These are phyloP conservation scores for Ptychoptera albimana DNA, from an alignment of 2,888 invertebrate genomes.

Conservation along the genomic window DNA sequence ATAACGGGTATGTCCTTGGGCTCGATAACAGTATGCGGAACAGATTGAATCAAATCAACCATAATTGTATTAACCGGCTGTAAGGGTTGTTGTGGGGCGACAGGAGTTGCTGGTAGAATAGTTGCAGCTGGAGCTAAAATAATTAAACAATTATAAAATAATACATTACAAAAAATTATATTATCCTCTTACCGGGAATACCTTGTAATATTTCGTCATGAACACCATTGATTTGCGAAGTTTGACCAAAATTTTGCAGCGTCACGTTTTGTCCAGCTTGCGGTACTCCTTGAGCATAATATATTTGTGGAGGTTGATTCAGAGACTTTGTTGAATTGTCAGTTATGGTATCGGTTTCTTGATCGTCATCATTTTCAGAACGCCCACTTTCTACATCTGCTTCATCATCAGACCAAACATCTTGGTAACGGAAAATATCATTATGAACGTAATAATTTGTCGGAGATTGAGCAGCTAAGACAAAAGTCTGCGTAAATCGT, in stretches of 20 bases:
- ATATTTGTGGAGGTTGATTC: slow-evolving; percentile 18
- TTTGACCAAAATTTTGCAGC: slow-evolving; percentile 15
- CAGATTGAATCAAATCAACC: not conserved
- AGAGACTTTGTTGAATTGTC: not conserved
- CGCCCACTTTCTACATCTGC: slow-evolving; percentile 27
- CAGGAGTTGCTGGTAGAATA: slow-evolving; percentile 26
- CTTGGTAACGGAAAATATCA: slow-evolving; percentile 97
- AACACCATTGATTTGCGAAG: slow-evolving; percentile 23
- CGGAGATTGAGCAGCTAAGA: slow-evolving; percentile 86
- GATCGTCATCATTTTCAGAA: slow-evolving; percentile 28
- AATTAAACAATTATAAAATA: no score
- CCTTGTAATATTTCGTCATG: slow-evolving; percentile 26
- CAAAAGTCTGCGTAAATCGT: slow-evolving; percentile 95
- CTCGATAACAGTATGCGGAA: not conserved
- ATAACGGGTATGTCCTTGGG: not conserved
- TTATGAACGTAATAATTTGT: slow-evolving; percentile 98
- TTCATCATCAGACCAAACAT: slow-evolving; percentile 46
- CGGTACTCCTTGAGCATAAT: slow-evolving; percentile 16
- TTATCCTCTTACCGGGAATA: slow-evolving; percentile 24
- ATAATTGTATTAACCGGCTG: slow-evolving; percentile 13
- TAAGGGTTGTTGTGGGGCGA: slow-evolving; percentile 22
- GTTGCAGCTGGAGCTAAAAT: slow-evolving; percentile 21
- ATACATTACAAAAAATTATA: slow-evolving; percentile 14
- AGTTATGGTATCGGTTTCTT: slow-evolving; percentile 14
- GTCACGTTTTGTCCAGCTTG: slow-evolving; percentile 10